These are phyloP conservation scores for Cheilosia pagana DNA, from an alignment of 2,888 invertebrate species.

Conservation along the genomic window DNA sequence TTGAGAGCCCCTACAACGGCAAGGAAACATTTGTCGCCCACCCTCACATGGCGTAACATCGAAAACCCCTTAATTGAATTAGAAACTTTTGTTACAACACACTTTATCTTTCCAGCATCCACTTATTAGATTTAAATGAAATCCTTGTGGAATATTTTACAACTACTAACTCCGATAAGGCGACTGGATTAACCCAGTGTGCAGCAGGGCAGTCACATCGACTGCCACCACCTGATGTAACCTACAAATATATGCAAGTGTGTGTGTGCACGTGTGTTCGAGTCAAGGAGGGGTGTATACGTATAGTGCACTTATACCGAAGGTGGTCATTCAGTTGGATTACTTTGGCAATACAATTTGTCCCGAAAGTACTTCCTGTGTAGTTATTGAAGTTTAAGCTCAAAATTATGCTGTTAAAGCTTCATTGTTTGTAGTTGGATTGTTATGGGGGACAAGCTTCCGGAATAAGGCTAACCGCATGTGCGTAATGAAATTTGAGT, in stretches of 20 bases:
- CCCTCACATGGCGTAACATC: neutral
- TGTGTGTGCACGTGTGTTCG: neutral
- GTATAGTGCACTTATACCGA: neutral
- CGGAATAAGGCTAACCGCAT: too few species aligned
- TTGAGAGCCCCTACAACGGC: neutral
- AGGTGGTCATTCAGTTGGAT: slow-evolving; percentile 7
- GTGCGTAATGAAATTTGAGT: too few species aligned
- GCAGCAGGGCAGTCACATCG: neutral
- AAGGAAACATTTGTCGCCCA: slow-evolving; percentile 2
- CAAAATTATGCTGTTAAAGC: neutral
- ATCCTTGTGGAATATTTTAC: slow-evolving; percentile 8
- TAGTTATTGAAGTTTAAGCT: neutral
- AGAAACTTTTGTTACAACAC: slow-evolving; percentile 11
- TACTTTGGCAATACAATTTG: slow-evolving; percentile 11
- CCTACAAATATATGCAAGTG: neutral
- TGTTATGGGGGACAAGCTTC: neutral
- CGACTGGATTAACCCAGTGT: slow-evolving; percentile 10
- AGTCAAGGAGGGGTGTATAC: neutral
- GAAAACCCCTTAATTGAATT: slow-evolving; percentile 21
- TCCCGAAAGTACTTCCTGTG: neutral
- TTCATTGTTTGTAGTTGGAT: neutral
- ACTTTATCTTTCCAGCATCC: slow-evolving; percentile 15
- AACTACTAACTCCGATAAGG: slow-evolving; percentile 23
- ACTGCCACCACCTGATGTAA: neutral
- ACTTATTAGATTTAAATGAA: slow-evolving; percentile 24